A percentile compares a stretch with the other conserved stretches of the same genome.
These are phyloP conservation scores for Rutpela maculata DNA, from an alignment of 2,888 invertebrate species.

Conservation along the genomic window DNA sequence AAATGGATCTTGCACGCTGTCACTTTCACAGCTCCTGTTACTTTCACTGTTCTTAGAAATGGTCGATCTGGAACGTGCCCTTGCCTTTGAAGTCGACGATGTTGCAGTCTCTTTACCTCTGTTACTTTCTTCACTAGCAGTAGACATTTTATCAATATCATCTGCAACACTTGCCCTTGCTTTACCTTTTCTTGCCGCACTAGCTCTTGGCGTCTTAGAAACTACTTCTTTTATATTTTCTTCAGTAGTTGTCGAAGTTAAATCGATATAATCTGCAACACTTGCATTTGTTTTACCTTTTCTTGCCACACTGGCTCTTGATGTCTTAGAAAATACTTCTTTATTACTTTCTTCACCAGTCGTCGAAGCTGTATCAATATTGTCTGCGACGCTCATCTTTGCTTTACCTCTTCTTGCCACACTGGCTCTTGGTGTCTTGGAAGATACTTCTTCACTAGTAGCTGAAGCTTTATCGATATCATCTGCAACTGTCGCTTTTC, in stretches of 20 bases:
- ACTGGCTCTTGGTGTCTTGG: neutral
- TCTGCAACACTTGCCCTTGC: neutral
- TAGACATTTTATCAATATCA: neutral
- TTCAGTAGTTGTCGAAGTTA: neutral
- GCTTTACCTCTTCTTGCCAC: neutral
- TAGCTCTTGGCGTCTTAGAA: neutral
- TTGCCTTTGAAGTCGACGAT: slow-evolving; percentile 19
- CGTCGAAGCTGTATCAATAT: neutral
- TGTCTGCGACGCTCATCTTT: too few relatives aligned
- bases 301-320: neutral
- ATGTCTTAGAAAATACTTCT: neutral
- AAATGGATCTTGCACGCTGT: slow-evolving; percentile 25
- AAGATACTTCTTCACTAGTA: neutral
- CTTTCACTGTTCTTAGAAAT: neutral
- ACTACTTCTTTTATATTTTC: neutral
- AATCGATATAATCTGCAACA: neutral
- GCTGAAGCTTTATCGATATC: neutral
- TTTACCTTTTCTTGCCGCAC: slow-evolving; percentile 1
- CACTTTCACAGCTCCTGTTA: slow-evolving; percentile 24
- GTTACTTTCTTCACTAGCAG: slow-evolving; percentile 18
- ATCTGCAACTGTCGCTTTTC: neutral
- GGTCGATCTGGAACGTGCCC: neutral
- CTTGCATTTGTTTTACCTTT: neutral
- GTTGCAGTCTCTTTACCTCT: neutral
- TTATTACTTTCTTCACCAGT: neutral